Percentiles rank a stretch among this genome's conserved stretches.
Evolutionary conservation across 2,113 vertebrate species (phyloP).

Genomic region (Sceloporus tristichus): DNA sequence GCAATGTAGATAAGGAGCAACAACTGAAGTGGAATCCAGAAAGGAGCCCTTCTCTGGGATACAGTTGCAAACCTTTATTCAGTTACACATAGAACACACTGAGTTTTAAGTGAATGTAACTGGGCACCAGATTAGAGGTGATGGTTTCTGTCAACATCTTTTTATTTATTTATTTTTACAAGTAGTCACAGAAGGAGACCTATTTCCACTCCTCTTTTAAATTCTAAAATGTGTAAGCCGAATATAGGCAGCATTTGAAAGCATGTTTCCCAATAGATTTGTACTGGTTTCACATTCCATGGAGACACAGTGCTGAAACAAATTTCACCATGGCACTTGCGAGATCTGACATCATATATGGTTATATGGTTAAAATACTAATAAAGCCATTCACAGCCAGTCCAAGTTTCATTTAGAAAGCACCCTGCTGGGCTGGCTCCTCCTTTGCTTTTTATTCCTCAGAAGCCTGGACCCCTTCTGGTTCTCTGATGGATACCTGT

Average conservation of each 20-base stretch:
- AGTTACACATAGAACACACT: slow-evolving; percentile 8
- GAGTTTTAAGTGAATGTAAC: background rate
- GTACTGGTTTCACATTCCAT: slow-evolving; percentile 32
- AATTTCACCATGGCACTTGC: slow-evolving; percentile 58
- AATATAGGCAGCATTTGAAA: slow-evolving; percentile 43
- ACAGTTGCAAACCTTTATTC: background rate
- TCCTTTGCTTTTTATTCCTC: background rate
- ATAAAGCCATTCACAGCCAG: slow-evolving; percentile 51
- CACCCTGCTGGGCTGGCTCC: slow-evolving; percentile 41
- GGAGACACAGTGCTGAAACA: slow-evolving; percentile 16
- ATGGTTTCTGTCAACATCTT: slow-evolving; percentile 15
- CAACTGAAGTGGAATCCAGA: background rate
- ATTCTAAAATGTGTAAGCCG: slow-evolving; percentile 40
- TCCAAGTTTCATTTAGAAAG: slow-evolving; percentile 66
- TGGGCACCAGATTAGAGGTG: background rate
- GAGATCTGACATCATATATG: slow-evolving; percentile 56
- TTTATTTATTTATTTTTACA: background rate
- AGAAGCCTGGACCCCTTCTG: background rate
- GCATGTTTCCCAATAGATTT: slow-evolving; percentile 8
- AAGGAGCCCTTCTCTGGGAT: background rate
- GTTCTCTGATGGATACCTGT: slow-evolving; percentile 58
- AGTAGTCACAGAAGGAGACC: slow-evolving; percentile 1
- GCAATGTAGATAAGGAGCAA: background rate
- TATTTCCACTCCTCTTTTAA: slow-evolving; percentile 36
- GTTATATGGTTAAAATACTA: slow-evolving; percentile 40